Percentiles rank a stretch among this genome's conserved stretches.
These are phyloP conservation scores for Tribolium castaneum DNA, from an alignment of 1,140 invertebrate species.

Conservation along the genomic window DNA sequence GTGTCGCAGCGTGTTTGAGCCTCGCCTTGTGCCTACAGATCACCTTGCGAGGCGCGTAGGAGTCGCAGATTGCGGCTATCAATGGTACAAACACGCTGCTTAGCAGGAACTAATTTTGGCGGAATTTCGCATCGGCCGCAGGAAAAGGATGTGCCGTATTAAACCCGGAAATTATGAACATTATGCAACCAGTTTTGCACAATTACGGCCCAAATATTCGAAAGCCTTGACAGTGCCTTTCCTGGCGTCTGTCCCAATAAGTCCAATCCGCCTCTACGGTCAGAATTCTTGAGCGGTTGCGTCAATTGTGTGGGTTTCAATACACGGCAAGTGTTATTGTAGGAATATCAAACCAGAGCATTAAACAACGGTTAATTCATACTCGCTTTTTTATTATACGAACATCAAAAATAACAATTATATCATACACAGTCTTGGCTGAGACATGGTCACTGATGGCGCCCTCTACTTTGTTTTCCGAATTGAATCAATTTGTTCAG, in stretches of 20 bases:
- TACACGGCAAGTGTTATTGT: conserved; percentile 14
- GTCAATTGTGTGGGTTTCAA: conserved; percentile 12
- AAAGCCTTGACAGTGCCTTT: conserved; percentile 8
- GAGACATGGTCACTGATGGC: background rate
- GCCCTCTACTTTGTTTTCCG: background rate
- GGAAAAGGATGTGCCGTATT: conserved; percentile 24
- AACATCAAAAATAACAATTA: conserved; percentile 33
- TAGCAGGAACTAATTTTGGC: conserved; percentile 17
- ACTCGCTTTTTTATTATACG: conserved; percentile 10
- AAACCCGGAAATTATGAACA: background rate
- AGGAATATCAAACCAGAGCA: conserved; percentile 5
- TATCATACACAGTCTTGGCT: conserved; percentile 11
- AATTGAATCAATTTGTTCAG: background rate
- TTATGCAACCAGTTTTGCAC: background rate
- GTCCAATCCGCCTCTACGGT: conserved; percentile 14
- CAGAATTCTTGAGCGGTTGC: conserved; percentile 24
- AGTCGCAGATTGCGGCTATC: conserved; percentile 22
- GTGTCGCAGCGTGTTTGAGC: conserved; percentile 34
- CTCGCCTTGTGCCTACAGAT: conserved; percentile 26
- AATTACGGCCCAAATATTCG: background rate
- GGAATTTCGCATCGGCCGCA: background rate
- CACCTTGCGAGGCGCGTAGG: conserved; percentile 25
- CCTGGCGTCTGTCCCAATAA: conserved; percentile 26
- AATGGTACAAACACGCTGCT: background rate
- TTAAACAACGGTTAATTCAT: conserved; percentile 5